phyloP scores from a whole-genome alignment of 2,797 vertebrate genomes.

The Eremophila alpestris region DNA sequence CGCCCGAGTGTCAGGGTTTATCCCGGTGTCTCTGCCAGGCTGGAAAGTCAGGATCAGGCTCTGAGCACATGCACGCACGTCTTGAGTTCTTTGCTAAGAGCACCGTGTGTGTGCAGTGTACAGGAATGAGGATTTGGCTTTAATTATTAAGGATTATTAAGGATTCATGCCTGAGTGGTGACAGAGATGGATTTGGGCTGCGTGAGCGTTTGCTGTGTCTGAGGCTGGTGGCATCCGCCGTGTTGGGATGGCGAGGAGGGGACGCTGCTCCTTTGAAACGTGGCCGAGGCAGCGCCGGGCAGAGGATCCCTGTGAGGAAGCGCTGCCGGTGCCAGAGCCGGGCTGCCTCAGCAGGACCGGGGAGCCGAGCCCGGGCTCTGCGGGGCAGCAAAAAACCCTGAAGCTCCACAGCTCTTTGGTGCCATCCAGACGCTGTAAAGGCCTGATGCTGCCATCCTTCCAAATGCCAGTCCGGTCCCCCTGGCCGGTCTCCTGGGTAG shows the following conservation, averaged over 20 bases:
- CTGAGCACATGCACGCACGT: rapidly evolving
- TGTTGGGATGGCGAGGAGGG: rapidly evolving
- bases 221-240: neutral
- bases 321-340: neutral
- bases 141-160: neutral
- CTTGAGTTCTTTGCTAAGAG: neutral
- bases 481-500: neutral
- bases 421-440: neutral
- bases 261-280: neutral
- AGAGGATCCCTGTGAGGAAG: neutral
- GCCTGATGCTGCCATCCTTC: neutral
- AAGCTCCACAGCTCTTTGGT: rapidly evolving
- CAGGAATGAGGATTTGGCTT: neutral
- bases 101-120: neutral
- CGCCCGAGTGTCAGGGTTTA: neutral
- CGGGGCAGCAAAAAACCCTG: neutral
- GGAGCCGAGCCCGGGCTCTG: neutral
- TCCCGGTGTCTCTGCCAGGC: neutral
- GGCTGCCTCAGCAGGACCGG: neutral
- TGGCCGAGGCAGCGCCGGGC: neutral
- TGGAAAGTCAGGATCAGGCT: neutral
- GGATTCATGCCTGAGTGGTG: neutral
- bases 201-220: rapidly evolving
- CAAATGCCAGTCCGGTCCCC: neutral
- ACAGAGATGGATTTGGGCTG: neutral